A percentile compares a stretch with the other conserved stretches of the same genome.
Evolutionary conservation across 2,797 vertebrate genomes (phyloP).

Genomic region (Bovichtus diacanthus): DNA sequence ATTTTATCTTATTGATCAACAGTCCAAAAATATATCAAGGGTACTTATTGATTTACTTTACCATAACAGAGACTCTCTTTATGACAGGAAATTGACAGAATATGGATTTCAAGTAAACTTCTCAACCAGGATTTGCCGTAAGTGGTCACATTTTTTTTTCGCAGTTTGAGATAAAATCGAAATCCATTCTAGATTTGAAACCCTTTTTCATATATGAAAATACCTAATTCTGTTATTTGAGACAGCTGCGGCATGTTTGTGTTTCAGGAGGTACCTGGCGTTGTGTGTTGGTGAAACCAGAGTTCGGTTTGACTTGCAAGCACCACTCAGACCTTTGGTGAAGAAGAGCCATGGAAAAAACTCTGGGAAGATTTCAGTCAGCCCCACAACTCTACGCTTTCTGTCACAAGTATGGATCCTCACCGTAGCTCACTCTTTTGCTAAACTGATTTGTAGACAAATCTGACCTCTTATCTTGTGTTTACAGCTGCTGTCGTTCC

Average conservation of each 20-base stretch:
- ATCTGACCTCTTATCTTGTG: slow-evolving; percentile 31
- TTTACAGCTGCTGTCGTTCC: slow-evolving; percentile 91
- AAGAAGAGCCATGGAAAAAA: slow-evolving; percentile 69
- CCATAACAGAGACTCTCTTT: slow-evolving; percentile 32
- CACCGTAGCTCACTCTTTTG: not conserved
- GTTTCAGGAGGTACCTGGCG: slow-evolving; percentile 91
- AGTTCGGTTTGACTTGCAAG: slow-evolving; percentile 90
- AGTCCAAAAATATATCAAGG: not conserved
- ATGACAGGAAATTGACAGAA: slow-evolving; percentile 94
- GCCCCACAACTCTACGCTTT: slow-evolving; percentile 87
- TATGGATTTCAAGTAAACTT: slow-evolving; percentile 97
- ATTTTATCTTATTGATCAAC: not conserved
- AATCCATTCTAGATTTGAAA: not conserved
- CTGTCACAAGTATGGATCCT: slow-evolving; percentile 89
- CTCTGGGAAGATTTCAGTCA: slow-evolving; percentile 79
- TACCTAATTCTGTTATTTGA: not conserved
- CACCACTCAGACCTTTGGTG: slow-evolving; percentile 71
- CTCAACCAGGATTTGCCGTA: slow-evolving; percentile 94
- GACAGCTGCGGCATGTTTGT: not conserved
- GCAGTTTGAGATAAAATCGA: not conserved
- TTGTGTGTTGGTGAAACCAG: slow-evolving; percentile 94
- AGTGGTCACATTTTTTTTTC: slow-evolving; percentile 72
- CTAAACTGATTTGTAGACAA: not conserved
- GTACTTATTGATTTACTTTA: not conserved
- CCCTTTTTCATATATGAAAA: not conserved